Evolutionary conservation across 2,797 vertebrate genomes (phyloP), one percentile per base, ranked within the genome.

Genomic region (Sebastes jordani): DNA sequence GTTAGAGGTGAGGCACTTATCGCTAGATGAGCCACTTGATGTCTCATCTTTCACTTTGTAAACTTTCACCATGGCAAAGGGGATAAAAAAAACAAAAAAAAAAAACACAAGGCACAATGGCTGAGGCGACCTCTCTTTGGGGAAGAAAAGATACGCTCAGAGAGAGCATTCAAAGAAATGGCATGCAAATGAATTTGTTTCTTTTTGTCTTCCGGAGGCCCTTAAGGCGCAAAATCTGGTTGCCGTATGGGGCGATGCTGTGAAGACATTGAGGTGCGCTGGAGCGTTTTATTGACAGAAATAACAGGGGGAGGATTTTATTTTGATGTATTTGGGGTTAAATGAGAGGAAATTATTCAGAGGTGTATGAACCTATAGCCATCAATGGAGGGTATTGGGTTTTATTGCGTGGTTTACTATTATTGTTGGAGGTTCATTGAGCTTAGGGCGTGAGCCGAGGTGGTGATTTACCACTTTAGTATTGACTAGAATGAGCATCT

Each of bases 1-100:
- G 91, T 92, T 94, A 85, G 90, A 95, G 91, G 90, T 93, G 88
- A 93, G 87, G 88, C 87, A 85, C 89, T 92, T 91, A 86, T 93
- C 83, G 30, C 85, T 78, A 89, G 88, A 91, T 91, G 90, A 93
- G 89, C 87, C 88, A 85, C 87, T 91, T 83, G 80, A 89, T 88
- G 90, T 89, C 87, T 89, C 85, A 88, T 89, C 89, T 86, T 88
- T 92, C 90, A 93, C 90, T 93, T 92, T 93, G 89, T 91, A 86
- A 93, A 92, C 85, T 92, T 92, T 92, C 77, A 74, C 74, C 76
- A 81, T 72, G 59, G 66, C 27, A 64, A 66, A 85, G 81, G 83
- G 83, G 89, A 91, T 83, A 86, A 90, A 42, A 63, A 34, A 20
- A 27, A 83, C 84, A 54, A 2, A 23, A 23, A 6, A 6, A 86